Evolutionary conservation across 1,140 invertebrate species (phyloP), one percentile per base, ranked within the genome.

Genomic region (Sycobia sp.): DNA sequence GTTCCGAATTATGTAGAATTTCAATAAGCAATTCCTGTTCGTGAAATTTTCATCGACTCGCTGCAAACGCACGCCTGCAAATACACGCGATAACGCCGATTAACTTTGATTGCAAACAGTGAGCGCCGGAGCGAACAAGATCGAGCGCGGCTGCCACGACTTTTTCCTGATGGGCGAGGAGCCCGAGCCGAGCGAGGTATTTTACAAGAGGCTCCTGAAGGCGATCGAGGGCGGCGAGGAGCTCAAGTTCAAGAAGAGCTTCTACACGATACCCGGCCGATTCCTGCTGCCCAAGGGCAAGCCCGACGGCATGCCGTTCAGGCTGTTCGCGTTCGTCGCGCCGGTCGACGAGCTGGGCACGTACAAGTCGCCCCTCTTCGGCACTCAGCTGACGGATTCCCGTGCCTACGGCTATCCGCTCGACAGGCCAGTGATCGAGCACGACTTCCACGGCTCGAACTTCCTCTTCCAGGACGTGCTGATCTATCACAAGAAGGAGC

Each of bases 251-350:
- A 44, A 74, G 22, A 50, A 71, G 38, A 64, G 66, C 20, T 8
- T 73, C 55, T 85, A 82, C 63, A 84, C 84, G 11, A 84, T 87
- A 69, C 89, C 88, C n/a, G 80, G 85, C 25, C 83, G 87, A 53
- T 75, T 90, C 25, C 79, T 90, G 62, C 71, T 92, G 63, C 89
- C 90, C 22, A 88, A 84, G 69, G 90, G 90, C 68, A 86, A 81
- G 59, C 78, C 82, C 62, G 85, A 83, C 61, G 90, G 90, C 65
- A 82, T 85, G 72, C 74, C 84, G 23, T 89, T 84, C 78, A 84
- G 87, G 66, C 75, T 91, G 59, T 89, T 85, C 76, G 85, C 89
- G 13, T 82, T 87, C 59, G 84, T 89, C 16, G 85, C 84, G 65
- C 85, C 85, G n/a, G 83, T 73, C 0, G 69, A 68, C 4, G 59